Percentiles rank a stretch among this genome's conserved stretches.
These are phyloP conservation scores for Schizopygopsis pylzovi DNA, from an alignment of 2,797 vertebrate genomes.

Conservation along the genomic window DNA sequence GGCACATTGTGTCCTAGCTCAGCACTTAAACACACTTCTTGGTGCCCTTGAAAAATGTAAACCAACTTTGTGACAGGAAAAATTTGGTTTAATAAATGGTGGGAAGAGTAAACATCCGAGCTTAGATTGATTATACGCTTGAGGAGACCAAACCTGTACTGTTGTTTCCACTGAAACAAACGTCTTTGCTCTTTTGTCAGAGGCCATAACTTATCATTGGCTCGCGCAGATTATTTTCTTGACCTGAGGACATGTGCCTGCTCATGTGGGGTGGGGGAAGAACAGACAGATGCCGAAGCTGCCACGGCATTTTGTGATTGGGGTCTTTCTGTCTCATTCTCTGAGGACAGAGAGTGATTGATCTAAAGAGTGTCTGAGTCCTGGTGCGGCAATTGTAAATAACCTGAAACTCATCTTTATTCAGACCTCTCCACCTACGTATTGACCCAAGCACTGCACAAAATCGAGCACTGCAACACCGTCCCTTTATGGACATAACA, in stretches of 20 bases:
- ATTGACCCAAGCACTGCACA: slow-evolving; percentile 48
- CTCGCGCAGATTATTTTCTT: slow-evolving; percentile 25
- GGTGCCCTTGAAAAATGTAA: slow-evolving; percentile 57
- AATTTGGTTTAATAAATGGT: slow-evolving; percentile 28
- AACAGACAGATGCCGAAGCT: not conserved
- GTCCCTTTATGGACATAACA: slow-evolving; percentile 43
- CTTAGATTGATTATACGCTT: slow-evolving; percentile 13
- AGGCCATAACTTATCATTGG: slow-evolving; percentile 40
- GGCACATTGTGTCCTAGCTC: slow-evolving; percentile 42
- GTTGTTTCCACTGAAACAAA: slow-evolving; percentile 39
- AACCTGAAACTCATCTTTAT: slow-evolving; percentile 62
- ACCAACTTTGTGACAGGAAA: slow-evolving; percentile 36
- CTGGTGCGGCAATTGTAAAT: slow-evolving; percentile 58
- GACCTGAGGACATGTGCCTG: slow-evolving; percentile 11
- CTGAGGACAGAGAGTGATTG: slow-evolving; percentile 55
- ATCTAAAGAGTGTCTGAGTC: slow-evolving; percentile 56
- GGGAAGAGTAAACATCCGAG: slow-evolving; percentile 7
- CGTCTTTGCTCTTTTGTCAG: not conserved
- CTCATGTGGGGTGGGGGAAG: not conserved
- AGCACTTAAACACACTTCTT: slow-evolving; percentile 47
- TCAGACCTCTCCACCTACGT: slow-evolving; percentile 42
- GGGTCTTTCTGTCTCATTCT: slow-evolving; percentile 41
- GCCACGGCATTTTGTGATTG: slow-evolving; percentile 38
- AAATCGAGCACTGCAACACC: slow-evolving; percentile 43
- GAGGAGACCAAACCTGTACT: not conserved